Evolutionary conservation across 1,140 invertebrate species (phyloP), one percentile per base, ranked within the genome.

Genomic region (Drosophila subobscura): DNA sequence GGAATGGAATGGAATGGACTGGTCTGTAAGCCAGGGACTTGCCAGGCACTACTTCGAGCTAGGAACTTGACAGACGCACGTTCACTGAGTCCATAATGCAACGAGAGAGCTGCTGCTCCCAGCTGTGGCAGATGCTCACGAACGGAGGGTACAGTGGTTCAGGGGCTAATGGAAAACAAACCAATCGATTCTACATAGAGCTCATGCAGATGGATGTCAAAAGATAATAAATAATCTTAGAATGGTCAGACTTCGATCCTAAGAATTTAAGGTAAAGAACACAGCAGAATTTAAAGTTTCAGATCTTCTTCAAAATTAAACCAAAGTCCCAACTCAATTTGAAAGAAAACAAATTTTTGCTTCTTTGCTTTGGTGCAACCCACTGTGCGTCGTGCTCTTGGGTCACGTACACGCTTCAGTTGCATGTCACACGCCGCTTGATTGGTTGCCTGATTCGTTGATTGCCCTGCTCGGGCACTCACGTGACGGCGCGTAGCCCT

Each of bases 371-470:
- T 27, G 25, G 5, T 27, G 33, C 33, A 37, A 1, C 1, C 33
- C 33, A 37, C 33, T 37, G 33, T 37, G 33, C 33, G 4, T 4
- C 10, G 10, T 37, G 45, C 45, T 16, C 56, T 25, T 47, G 55
- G 74, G 72, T 72, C 83, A 88, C 83, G 81, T 85, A 76, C 45
- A 72, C 70, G 70, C 83, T 63, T 73, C 81, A 81, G 74, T 86
- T 88, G 81, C 81, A 86, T 81, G 83, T 81, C 83, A 86, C 77
- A 88, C 81, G 81, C 73, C 83, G 81, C 68, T 81, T 86, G 81
- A 86, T 86, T 86, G 78, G 73, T 86, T 86, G 83, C 81, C 81
- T 81, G 83, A 86, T 85, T 85, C 77, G 80, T 85, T 86, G 73
- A 77, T 72, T 75, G 77, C 65, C 56, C 29, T 33, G 55, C 59